A percentile compares a stretch with the other conserved stretches of the same genome.
Conservation (phyloP, 2,888 invertebrate species). For the Tiphia femorata region DNA sequence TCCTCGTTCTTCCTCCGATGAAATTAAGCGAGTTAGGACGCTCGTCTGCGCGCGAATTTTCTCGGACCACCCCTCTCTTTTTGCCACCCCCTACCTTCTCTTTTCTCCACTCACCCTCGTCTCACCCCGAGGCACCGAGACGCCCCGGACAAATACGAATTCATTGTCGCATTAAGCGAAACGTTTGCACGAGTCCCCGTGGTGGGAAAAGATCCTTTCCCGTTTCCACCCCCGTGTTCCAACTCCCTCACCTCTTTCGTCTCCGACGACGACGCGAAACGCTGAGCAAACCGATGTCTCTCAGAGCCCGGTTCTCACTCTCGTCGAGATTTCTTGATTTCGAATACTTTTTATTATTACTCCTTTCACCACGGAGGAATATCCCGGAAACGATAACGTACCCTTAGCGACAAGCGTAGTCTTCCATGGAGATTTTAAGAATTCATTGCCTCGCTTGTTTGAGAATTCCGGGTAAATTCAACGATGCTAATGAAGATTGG, state of each 20-base stretch:
- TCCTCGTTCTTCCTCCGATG: slow-evolving; percentile 25
- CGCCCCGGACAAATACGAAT: slow-evolving; percentile 54
- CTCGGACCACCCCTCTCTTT: slow-evolving; percentile 3
- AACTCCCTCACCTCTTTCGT: neutral
- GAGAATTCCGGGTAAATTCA: too few relatives aligned
- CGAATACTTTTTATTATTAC: neutral
- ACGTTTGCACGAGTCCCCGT: slow-evolving; percentile 28
- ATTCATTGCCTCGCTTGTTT: too few relatives aligned
- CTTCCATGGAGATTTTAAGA: too few relatives aligned
- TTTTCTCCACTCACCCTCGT: slow-evolving; percentile 7
- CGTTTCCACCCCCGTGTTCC: too few relatives aligned
- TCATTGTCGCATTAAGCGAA: slow-evolving; percentile 51
- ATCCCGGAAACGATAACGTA: neutral
- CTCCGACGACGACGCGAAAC: slow-evolving; percentile 7
- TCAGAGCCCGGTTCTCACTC: too few relatives aligned
- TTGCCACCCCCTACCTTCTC: neutral
- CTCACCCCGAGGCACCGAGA: slow-evolving; percentile 34
- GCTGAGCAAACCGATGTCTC: slow-evolving; percentile 25
- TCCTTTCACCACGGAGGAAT: too few relatives aligned
- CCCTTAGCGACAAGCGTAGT: too few relatives aligned
- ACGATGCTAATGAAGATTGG: too few relatives aligned
- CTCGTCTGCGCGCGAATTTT: slow-evolving; percentile 40
- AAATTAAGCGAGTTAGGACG: slow-evolving; percentile 38
- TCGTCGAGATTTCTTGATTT: neutral
- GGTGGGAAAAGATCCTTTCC: neutral